Conservation (phyloP, 2,888 invertebrate genomes). For the Rhogogaster chlorosoma region DNA sequence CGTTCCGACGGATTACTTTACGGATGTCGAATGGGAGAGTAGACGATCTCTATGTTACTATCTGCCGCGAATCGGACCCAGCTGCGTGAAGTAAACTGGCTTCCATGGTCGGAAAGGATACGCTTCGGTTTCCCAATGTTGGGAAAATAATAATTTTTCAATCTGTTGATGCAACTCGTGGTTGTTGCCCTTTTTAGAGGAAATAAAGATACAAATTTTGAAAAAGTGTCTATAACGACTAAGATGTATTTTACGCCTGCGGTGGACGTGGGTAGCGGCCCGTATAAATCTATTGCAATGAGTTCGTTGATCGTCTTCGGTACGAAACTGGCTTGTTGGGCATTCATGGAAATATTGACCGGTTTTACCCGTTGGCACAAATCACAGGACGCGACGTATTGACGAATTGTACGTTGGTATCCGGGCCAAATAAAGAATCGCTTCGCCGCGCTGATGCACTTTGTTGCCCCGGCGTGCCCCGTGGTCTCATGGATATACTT, state of each 20-base stretch:
- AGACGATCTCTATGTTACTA: neutral
- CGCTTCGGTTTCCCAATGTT: constrained; percentile 37
- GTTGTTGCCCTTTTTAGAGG: too few species aligned
- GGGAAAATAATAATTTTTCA: too few species aligned
- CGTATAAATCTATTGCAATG: constrained; percentile 51
- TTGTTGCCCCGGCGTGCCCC: too few species aligned
- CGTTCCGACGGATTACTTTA: constrained; percentile 53
- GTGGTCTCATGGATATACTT: too few species aligned
- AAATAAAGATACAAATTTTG: too few species aligned
- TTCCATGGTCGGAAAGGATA: constrained; percentile 59
- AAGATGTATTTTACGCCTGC: constrained; percentile 52
- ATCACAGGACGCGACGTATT: too few species aligned
- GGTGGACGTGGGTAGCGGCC: constrained; percentile 50
- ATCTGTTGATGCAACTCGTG: too few species aligned
- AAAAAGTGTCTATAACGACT: constrained; percentile 45
- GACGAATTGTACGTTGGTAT: neutral
- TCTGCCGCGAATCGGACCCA: constrained; percentile 48
- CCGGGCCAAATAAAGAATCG: neutral
- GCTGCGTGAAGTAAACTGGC: constrained; percentile 56
- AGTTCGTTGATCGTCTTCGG: constrained; percentile 8
- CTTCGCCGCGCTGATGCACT: too few species aligned
- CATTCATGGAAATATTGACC: neutral
- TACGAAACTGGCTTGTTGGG: neutral
- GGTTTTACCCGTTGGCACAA: too few species aligned
- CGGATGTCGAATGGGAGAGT: constrained; percentile 53